Percentiles rank a stretch among this genome's conserved stretches.
These are phyloP conservation scores for Nematopogon swammerdamellus DNA, from an alignment of 2,888 invertebrate genomes.

Conservation along the genomic window DNA sequence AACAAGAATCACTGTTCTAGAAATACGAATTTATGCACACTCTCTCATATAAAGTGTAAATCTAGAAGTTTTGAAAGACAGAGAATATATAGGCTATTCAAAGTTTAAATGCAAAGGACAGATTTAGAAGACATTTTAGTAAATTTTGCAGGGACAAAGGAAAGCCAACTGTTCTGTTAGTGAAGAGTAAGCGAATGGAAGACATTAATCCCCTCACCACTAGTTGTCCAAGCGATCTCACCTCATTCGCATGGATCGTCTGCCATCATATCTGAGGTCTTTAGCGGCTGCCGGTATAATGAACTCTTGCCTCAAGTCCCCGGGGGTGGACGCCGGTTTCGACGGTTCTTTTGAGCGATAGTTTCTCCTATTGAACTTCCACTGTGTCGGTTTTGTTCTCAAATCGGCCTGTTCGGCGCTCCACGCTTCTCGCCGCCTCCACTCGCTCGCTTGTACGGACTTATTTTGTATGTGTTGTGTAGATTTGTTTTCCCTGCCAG, in stretches of 20 bases:
- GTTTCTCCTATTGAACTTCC: slow-evolving; percentile 71
- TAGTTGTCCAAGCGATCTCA: too few relatives aligned
- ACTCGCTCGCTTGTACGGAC: slow-evolving; percentile 72
- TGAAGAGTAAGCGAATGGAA: too few relatives aligned
- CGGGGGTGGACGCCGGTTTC: slow-evolving; percentile 45
- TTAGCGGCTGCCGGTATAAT: slow-evolving; percentile 41
- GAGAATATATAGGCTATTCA: slow-evolving; percentile 7
- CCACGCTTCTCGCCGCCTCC: slow-evolving; percentile 83
- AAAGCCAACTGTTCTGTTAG: too few relatives aligned
- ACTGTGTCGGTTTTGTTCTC: slow-evolving; percentile 65
- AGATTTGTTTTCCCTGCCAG: slow-evolving; percentile 71
- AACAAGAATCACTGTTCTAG: slow-evolving; percentile 12
- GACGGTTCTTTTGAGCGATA: slow-evolving; percentile 48
- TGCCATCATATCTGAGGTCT: slow-evolving; percentile 42
- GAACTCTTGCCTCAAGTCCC: slow-evolving; percentile 46
- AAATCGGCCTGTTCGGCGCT: slow-evolving; percentile 72
- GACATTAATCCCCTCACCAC: too few relatives aligned
- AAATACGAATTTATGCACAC: not conserved
- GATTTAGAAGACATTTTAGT: not conserved
- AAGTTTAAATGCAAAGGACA: not conserved
- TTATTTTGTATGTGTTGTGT: slow-evolving; percentile 71
- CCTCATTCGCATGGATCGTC: slow-evolving; percentile 42
- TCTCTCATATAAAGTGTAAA: not conserved
- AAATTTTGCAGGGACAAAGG: too few relatives aligned
- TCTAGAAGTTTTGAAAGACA: not conserved